These are phyloP conservation scores for Scomberomorus guttatus DNA, from an alignment of 2,797 vertebrate genomes.

Conservation along the genomic window DNA sequence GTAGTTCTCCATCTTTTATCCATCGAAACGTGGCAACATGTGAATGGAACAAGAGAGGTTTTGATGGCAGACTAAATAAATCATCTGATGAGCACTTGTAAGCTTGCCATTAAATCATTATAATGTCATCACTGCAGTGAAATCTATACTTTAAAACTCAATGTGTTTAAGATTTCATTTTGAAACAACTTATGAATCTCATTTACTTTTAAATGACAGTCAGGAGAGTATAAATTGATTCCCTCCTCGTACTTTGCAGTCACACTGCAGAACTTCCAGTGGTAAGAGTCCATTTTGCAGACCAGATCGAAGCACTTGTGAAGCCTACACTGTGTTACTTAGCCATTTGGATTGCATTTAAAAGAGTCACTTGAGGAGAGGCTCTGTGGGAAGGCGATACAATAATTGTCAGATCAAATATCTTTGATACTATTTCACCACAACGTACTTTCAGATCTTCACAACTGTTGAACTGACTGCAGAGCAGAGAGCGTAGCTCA, in stretches of 20 bases:
- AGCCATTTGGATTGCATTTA: constrained; percentile 44
- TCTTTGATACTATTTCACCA: constrained; percentile 27
- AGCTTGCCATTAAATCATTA: not conserved
- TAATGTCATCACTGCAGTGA: not conserved
- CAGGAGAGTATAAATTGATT: constrained; percentile 7
- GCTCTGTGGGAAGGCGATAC: constrained; percentile 45
- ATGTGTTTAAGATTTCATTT: constrained; percentile 9
- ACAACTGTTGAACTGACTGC: constrained; percentile 11
- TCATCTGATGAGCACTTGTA: constrained; percentile 12
- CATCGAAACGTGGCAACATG: constrained; percentile 6
- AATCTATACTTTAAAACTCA: not conserved
- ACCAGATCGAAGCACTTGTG: constrained; percentile 49
- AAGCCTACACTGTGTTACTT: constrained; percentile 29
- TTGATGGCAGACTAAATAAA: constrained; percentile 25
- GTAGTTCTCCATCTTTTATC: constrained; percentile 4
- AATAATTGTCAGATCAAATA: constrained; percentile 56
- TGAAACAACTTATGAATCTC: not conserved
- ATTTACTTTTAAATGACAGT: constrained; percentile 19
- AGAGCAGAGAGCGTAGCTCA: not conserved
- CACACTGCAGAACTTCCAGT: constrained; percentile 15
- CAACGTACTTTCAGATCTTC: constrained; percentile 30
- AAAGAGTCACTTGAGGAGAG: constrained; percentile 40
- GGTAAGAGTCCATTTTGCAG: constrained; percentile 9
- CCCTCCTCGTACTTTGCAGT: constrained; percentile 12
- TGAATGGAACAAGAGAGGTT: not conserved